Conservation (phyloP, 2,888 invertebrate genomes). For the Tolmerus cingulatus region DNA sequence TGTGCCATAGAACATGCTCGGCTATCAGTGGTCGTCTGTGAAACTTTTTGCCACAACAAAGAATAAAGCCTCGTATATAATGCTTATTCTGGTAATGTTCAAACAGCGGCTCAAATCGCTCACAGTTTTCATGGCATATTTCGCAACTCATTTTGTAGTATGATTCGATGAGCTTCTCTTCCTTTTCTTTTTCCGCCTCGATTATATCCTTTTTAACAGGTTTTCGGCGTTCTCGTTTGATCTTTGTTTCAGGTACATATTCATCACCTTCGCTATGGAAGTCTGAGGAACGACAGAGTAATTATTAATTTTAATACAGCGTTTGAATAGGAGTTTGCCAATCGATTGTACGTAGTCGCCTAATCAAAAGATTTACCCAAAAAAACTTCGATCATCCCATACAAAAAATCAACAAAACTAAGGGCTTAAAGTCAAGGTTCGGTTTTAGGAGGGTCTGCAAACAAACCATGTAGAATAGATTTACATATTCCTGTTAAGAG, state of each 20-base stretch:
- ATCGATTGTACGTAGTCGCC: too few species aligned
- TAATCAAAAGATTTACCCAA: too few species aligned
- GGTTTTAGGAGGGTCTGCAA: too few species aligned
- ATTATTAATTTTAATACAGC: not conserved
- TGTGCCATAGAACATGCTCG: constrained; percentile 52
- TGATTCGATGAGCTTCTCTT: constrained; percentile 43
- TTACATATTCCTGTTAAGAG: too few species aligned
- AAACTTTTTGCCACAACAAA: constrained; percentile 51
- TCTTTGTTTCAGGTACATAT: not conserved
- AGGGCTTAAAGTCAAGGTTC: too few species aligned
- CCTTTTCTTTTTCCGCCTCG: constrained; percentile 39
- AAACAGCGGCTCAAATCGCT: constrained; percentile 46
- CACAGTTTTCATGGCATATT: constrained; percentile 46
- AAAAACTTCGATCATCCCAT: too few species aligned
- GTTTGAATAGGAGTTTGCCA: too few species aligned
- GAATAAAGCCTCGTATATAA: constrained; percentile 50
- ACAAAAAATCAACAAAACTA: too few species aligned
- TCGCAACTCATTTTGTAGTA: constrained; percentile 50
- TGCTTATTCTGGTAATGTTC: constrained; percentile 49
- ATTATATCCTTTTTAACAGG: constrained; percentile 5
- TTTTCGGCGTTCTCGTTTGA: not conserved
- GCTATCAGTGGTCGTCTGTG: constrained; percentile 48
- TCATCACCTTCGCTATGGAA: constrained; percentile 14
- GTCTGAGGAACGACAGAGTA: not conserved
- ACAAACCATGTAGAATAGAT: too few species aligned